phyloP scores from a whole-genome alignment of 2,113 vertebrate species.

The Panthera leo region DNA sequence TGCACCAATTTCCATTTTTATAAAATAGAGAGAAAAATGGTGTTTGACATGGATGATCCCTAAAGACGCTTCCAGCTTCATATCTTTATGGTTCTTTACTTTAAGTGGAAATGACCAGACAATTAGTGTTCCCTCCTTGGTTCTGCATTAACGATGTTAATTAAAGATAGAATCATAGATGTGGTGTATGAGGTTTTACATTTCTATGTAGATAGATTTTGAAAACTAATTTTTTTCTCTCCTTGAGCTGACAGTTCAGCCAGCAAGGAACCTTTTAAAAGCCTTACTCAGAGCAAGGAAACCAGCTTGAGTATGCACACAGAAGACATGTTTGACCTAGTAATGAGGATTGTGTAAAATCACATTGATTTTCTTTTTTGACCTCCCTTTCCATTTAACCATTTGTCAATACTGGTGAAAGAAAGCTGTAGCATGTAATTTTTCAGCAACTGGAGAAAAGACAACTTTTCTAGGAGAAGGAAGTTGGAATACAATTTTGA shows the following conservation, averaged over 20 bases:
- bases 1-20: conserved; percentile 53
- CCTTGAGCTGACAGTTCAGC: conserved; percentile 48
- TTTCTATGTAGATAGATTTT: conserved; percentile 4
- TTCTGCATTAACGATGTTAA: conserved; percentile 22
- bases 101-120: conserved; percentile 4
- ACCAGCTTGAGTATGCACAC: conserved; percentile 51
- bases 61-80: background rate
- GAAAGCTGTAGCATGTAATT: conserved; percentile 58
- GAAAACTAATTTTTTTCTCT: conserved; percentile 58
- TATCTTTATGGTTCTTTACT: conserved; percentile 27
- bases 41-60: conserved; percentile 28
- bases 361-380: conserved; percentile 74
- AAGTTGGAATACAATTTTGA: conserved; percentile 35
- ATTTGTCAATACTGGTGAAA: conserved; percentile 73
- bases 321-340: conserved; percentile 69
- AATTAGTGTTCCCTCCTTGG: background rate
- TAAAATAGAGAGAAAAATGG: conserved; percentile 44
- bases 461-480: conserved; percentile 26
- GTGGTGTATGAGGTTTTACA: background rate
- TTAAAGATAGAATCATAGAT: conserved; percentile 42
- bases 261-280: conserved; percentile 67
- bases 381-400: conserved; percentile 71
- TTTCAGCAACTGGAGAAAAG: conserved; percentile 57
- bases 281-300: conserved; percentile 39
- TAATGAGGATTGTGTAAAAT: conserved; percentile 68